Base-by-base conservation (phyloP, 2,888 invertebrate genomes). In the Esperia sulphurella region DNA sequence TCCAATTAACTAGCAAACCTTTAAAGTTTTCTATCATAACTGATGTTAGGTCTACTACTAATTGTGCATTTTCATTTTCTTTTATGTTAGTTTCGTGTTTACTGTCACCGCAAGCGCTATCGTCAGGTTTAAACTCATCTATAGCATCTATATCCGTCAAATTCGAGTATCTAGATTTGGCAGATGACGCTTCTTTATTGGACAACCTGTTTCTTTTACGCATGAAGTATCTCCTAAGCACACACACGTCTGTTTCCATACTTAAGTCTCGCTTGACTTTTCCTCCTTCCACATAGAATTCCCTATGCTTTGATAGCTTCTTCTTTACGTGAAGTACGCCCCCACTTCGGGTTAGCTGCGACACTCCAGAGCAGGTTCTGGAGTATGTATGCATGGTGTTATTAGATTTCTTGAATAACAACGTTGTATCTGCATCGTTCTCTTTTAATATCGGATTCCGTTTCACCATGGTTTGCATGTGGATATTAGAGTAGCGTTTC, bases 211-310 rank as follows among this genome's bases (percentile, higher is more conserved):
- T 66, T 31, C 61, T 70, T 53, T 74, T 79, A 9, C 48, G 71
- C 63, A 63, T 83, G 43, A 59, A 76, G 53, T 75, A 68, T 42
- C 81, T 70, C 52, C 83, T 71, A 0, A 85, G 58, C 30, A 78
- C 65, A 51, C 88, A 88, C 10, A 78, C 55, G 44, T 82, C 80
- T 0, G 88, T 88, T 66, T 84, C 88, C 7, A 84, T 58, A 46
- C 87, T 79, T 0, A 84, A 58, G 55, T 88, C 85, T 56, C 75
- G 71, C 63, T 80, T 86, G 0, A 72, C 7, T 58, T 65, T 77
- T 0, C 61, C 68, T 28, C 63, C 68, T 0, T 73, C 60, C 8
- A 51, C 51, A 38, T 71, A 71, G 40, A 71, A 66, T 0, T 56
- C 53, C 7, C 64, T 63, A 5, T 54, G 57, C 38, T 63, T 59